Evolutionary conservation across 2,797 vertebrate genomes (phyloP), one percentile per base, ranked within the genome.

Genomic region (Picus viridis): DNA sequence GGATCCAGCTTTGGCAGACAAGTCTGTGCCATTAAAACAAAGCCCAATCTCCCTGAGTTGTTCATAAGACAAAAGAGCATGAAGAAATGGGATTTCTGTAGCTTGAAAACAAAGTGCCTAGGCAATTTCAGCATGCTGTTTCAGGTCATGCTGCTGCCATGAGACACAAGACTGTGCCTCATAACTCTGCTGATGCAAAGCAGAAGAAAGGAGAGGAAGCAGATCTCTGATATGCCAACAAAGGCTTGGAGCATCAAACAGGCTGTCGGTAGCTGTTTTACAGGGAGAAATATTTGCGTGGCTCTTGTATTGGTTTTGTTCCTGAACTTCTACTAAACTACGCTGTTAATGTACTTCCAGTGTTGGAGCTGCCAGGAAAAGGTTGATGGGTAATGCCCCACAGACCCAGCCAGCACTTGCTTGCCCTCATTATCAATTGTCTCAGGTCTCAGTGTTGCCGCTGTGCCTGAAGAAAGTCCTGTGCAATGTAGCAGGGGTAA

Each of bases 161-260:
- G 49, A 2, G 5, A n/a, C 27, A 85, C 23, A 83, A 81, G 63
- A 47, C 85, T 1, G 1, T 27, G 51, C 54, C 51, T 67, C 71
- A 64, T 49, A 91, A 20, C 27, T 26, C 45, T 79, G 83, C 59
- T 77, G 84, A 87, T 57, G 63, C 43, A 70, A 53, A 2, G 8
- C 82, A 93, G 90, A 80, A 73, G 49, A 62, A 89, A 84, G 61
- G 16, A 57, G 26, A 94, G 62, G 70, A 93, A 83, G 81, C 30
- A 1, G 18, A 54, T 82, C 76, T 90, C 77, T 93, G 74, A 88
- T 74, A 64, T 47, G 61, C 53, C 88, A 75, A 57, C 72, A 24
- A 85, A 75, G 39, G 34, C 84, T 34, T 62, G 67, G 30, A 85
- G 69, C 76, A 89, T 58, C 86, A 49, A 83, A 64, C 24, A 57